Conservation (phyloP, 2,888 invertebrate species). For the Ommatoiulus sabulosus region DNA sequence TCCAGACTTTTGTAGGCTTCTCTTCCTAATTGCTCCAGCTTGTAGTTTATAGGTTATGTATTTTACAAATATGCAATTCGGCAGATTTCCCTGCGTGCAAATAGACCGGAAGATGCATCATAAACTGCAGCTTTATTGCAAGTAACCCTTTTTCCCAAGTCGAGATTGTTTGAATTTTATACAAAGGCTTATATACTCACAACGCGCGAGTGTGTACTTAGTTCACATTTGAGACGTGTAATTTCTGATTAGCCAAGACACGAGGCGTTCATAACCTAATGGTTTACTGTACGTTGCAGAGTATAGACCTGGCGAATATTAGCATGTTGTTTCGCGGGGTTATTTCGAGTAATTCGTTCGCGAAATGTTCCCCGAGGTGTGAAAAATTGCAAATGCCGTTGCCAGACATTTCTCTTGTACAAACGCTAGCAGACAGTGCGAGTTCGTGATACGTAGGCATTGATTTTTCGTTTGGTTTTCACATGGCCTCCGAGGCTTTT, state of each 20-base stretch:
- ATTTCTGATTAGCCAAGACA: neutral
- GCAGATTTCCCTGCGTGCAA: no score
- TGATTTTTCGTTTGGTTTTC: slow-evolving; percentile 34
- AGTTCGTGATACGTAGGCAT: slow-evolving; percentile 34
- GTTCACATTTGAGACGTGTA: neutral
- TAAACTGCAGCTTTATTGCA: no score
- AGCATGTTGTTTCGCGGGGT: neutral
- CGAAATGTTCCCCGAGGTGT: neutral
- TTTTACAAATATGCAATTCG: no score
- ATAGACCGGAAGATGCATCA: no score
- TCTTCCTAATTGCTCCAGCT: no score
- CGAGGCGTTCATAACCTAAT: slow-evolving; percentile 2
- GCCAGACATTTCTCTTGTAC: neutral
- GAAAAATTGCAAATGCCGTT: slow-evolving; percentile 34
- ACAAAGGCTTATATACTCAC: no score
- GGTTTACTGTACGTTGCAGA: neutral
- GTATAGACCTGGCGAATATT: neutral
- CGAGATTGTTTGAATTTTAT: no score
- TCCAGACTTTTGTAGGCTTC: no score
- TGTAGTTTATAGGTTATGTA: no score
- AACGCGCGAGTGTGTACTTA: no score
- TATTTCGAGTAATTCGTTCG: slow-evolving; percentile 2
- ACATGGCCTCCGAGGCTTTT: neutral
- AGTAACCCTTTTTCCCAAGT: no score
- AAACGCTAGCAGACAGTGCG: neutral